Evolutionary conservation across 2,888 invertebrate genomes (phyloP).

Genomic region (Cephus runcator): DNA sequence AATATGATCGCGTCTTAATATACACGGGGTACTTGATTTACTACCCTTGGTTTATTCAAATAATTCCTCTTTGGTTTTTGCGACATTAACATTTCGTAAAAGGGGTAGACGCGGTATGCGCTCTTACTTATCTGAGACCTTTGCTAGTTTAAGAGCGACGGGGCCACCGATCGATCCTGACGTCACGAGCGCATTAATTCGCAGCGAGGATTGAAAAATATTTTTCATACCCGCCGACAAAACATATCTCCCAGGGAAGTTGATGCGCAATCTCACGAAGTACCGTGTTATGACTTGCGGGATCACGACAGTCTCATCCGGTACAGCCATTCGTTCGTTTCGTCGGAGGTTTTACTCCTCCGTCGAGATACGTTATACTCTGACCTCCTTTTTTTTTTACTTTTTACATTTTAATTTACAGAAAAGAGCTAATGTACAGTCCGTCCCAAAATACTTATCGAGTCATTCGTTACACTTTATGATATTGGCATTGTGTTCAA

Average conservation of each 20-base stretch:
- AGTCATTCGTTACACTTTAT: not conserved
- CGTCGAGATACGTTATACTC: not conserved
- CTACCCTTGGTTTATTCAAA: not conserved
- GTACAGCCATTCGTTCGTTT: not conserved
- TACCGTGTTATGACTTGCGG: not conserved
- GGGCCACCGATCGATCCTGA: not conserved
- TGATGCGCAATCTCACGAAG: not conserved
- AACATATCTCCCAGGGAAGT: not conserved
- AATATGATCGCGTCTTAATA: not conserved
- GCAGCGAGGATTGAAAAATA: not conserved
- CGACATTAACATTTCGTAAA: not conserved
- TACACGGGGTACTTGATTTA: not conserved
- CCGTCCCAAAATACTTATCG: not conserved
- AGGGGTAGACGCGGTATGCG: not conserved
- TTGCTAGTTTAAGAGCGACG: not conserved
- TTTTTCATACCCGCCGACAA: not conserved
- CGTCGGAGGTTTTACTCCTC: not conserved
- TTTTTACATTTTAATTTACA: not conserved
- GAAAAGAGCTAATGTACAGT: not conserved
- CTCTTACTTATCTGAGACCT: not conserved
- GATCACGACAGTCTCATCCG: not conserved
- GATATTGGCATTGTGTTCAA: not conserved
- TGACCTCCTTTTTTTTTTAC: not conserved
- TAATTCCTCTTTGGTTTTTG: not conserved
- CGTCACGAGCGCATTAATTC: not conserved